Evolutionary conservation across 2,888 invertebrate genomes (phyloP), one percentile per base, ranked within the genome.

Genomic region (Ryuthela nishihirai): DNA sequence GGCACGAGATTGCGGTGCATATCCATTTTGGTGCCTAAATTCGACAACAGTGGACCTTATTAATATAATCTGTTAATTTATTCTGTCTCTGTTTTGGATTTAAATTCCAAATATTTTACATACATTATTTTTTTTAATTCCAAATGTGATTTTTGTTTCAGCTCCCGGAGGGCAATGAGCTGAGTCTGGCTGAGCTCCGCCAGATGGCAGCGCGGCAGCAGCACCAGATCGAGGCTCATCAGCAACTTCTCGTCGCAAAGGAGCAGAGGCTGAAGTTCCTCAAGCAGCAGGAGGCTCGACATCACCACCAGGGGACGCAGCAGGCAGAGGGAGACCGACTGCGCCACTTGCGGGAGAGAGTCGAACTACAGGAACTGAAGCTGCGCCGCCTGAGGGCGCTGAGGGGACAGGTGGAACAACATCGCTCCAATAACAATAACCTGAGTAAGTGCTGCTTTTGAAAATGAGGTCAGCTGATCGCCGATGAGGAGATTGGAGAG

Each of bases 151-250:
- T 43, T 40, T 24, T 10, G 21, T 47, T 45, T 10, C 39, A 62
- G 62, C 53, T 62, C 17, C 55, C 62, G 7, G 62, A 56, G 41
- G 48, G 48, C 41, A 42, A 38, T 24, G 62, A 62, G 15, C 48
- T 56, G 40, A 62, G 50, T 32, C 32, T 62, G 38, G 48, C 55
- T 77, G 94, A 95, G 83, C 86, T 95, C 81, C 92, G 93, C 82
- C 92, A 92, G 77, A 94, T 95, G 92, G 95, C 95, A 76, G 83
- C 90, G 76, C 83, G 93, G 73, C 97, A 97, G 81, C 94, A 95
- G 81, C 88, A 92, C 79, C 93, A 95, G 83, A 93, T 95, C 75
- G 93, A 94, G 81, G 86, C 88, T 73, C 95, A 95, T 81, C 89
- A 91, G 76, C 58, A 75, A 68, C 82, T 90, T 79, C 82, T 93